A percentile compares a stretch with the other conserved stretches of the same genome.
Evolutionary conservation across 2,888 invertebrate species (phyloP).

Genomic region (Drosophila monieri): DNA sequence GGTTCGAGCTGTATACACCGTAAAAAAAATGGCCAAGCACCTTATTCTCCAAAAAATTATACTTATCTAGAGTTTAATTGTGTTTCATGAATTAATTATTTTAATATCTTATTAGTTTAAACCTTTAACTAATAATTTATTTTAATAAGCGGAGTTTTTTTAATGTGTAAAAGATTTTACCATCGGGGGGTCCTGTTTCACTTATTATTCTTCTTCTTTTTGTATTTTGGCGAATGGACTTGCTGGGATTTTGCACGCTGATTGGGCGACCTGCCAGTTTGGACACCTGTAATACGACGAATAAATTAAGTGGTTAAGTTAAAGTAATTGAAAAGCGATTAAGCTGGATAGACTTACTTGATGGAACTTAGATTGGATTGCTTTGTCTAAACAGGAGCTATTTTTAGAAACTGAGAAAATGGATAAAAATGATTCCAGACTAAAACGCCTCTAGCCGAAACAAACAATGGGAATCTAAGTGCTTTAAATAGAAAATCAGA

Average conservation of each 20-base stretch:
- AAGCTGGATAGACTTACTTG: conserved; percentile 38
- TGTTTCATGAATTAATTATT: too few species aligned
- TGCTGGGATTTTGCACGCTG: conserved; percentile 52
- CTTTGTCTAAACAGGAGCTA: conserved; percentile 16
- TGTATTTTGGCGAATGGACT: conserved; percentile 33
- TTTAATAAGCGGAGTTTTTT: too few species aligned
- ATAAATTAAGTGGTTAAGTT: conserved; percentile 70
- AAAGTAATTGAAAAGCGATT: conserved; percentile 76
- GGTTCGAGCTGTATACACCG: conserved; percentile 25
- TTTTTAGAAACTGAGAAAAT: conserved; percentile 12
- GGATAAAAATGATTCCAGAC: neutral
- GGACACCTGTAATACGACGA: conserved; percentile 73
- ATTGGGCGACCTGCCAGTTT: conserved; percentile 61
- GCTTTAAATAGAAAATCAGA: conserved; percentile 1
- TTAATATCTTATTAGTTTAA: too few species aligned
- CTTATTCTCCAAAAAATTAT: too few species aligned
- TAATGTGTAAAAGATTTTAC: conserved; percentile 3
- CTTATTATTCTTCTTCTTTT: conserved; percentile 19
- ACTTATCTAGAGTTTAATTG: too few species aligned
- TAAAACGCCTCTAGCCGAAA: conserved; percentile 6
- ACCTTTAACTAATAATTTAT: too few species aligned
- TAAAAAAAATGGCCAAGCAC: conserved; percentile 8
- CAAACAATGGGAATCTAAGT: conserved; percentile 1
- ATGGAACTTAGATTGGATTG: conserved; percentile 25
- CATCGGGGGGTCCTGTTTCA: conserved; percentile 17